Evolutionary conservation across 64 coral and sea anemone genomes (phyloP), one percentile per base, ranked within the genome.

Genomic region (Cladopsammia gracilis): DNA sequence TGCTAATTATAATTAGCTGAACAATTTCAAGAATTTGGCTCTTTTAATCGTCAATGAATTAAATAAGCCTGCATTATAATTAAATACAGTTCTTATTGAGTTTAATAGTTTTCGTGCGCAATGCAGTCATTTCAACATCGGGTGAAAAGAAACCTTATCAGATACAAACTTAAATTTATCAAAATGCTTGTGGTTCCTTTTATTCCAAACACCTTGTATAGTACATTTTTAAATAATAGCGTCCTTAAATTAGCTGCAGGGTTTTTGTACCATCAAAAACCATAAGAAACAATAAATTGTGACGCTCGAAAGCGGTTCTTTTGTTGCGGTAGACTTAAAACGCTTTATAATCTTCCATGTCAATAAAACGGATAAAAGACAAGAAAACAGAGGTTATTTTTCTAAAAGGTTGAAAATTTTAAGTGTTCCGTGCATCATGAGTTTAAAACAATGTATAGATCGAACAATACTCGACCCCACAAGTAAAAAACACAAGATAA

Each of bases 21-120:
- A 49, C 75, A 24, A 77, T 77, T 77, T 77, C n/a, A 54, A 77
- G 75, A 77, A 77, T 77, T 47, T 46, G 6, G 42, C 6, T 76
- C 48, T 54, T 23, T 57, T 57, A 25, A 54, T 34, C 34, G 34
- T 34, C 34, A 34, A 77, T 16, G 61, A 64, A 64, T 16, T 16
- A 16, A 64, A 76, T 54, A 3, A 72, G 42, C 25, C 34, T 72
- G 48, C 48, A 34, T 34, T 34, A 34, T 34, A 34, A 34, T 34
- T 34, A 34, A 34, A 34, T 34, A 34, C 34, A 34, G 34, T 34
- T 34, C 34, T 34, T 34, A 34, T 34, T 34, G 34, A 34, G 34
- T 34, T 34, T 34, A 34, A 34, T 34, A 34, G 34, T 34, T 34
- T 34, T 34, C 34, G 34, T 34, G n/a, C n/a, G n/a, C n/a, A n/a